Base-by-base conservation (phyloP, 37 sponge, comb jelly and placozoan genomes). In the Spongilla lacustris region DNA sequence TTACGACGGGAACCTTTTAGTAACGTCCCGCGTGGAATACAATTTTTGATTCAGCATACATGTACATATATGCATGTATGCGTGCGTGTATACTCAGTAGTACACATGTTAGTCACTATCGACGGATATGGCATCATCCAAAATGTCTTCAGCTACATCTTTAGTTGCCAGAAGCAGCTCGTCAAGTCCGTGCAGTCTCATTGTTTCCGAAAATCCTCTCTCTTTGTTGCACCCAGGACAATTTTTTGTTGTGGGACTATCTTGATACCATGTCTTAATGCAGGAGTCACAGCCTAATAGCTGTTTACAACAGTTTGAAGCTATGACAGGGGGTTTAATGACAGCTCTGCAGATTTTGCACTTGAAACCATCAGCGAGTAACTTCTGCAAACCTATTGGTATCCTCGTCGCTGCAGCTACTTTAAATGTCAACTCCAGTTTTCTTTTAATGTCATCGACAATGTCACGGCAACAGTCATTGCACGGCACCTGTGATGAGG, bases 161-260 rank as follows among this genome's bases (percentile, higher is more conserved):
- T 46, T 46, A 46, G 46, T 46, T 46, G 46, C 46, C 46, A 46
- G 46, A 46, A 73, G 73, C 73, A 73, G 29, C 29, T 84, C 84
- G 50, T 84, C 84, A 6, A 84, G 67, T 17, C 84, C 84, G 30
- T 84, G 73, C 21, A 84, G 84, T 17, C 68, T 24, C 19, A 74
- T 28, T 46, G 84, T 74, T 25, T 84, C 75, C 8, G 75, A 22
- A 58, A 74, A 73, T 21, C 75, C n/a, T n/a, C n/a, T n/a, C 75
- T 21, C 75, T 4, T 66, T 38, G 26, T 84, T 36, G 49, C 84
- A 84, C n/a, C 35, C 26, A 0, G 84, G 84, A 50, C 84, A 84
- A 23, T 36, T 46, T 49, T 73, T 73, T 17, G 33, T 46, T 4
- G 49, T 49, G 26, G 32, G 21, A 49, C 21, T 23, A 8, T 49